Evolutionary conservation across 2,113 vertebrate species (phyloP), one percentile per base, ranked within the genome.

Genomic region (Chloropsis hardwickii): DNA sequence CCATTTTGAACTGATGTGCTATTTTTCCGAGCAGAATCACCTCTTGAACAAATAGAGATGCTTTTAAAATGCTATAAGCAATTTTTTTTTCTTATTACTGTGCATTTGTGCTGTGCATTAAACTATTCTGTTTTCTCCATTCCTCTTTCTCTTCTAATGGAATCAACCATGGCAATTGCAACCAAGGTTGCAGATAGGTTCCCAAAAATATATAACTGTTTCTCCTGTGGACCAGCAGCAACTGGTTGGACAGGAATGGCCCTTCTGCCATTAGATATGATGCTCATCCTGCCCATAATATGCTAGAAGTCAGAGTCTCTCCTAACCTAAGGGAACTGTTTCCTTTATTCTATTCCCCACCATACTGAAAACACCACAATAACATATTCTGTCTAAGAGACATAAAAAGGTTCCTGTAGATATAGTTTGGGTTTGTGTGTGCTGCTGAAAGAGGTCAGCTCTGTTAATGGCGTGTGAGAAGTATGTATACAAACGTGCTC

Each of bases 371-470:
- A 64, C 16, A 40, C 11, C 29, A 51, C 51, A 64, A 84, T 51
- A 92, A 86, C 31, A 71, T 71, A 50, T 71, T 67, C 37, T 48
- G 33, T 62, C 72, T 86, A 74, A 60, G 86, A 83, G 31, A 92
- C 92, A 92, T 86, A 92, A 86, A 96, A 91, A 42, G 5, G 28
- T 74, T 93, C 22, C 56, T 78, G 56, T 74, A 86, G 56, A 53
- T 88, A 23, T n/a, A 84, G 69, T 51, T 67, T 47, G 21, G 56
- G 42, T 82, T 85, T 90, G 44, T 47, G 12, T n/a, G n/a, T 54
- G 54, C 37, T 90, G 12, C 45, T 90, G 71, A 79, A 95, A 94
- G 77, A 92, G 48, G 83, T 71, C 91, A 91, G 64, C 57, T 79
- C 84, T 89, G 56, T 79, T 79, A 91, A 89, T 29, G 61, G 35